Evolutionary conservation across 2,797 vertebrate species (phyloP).

Genomic region (Amazonetta brasiliensis): DNA sequence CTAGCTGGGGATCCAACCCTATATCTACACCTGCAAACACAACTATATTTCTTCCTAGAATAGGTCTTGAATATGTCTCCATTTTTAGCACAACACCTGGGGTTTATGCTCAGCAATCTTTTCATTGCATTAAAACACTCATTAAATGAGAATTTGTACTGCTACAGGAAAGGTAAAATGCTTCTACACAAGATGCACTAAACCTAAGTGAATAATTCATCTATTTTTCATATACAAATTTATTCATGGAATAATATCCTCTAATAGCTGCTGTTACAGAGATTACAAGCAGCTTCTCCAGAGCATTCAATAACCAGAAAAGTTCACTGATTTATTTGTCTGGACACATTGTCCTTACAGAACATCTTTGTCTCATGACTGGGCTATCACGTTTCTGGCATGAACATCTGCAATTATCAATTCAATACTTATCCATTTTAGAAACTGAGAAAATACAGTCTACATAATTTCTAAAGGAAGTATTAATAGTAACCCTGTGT

Average conservation of each 20-base stretch:
- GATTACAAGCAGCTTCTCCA: neutral
- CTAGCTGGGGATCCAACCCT: neutral
- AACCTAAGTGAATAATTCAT: conserved; percentile 54
- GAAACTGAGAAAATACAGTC: neutral
- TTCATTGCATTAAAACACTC: conserved; percentile 20
- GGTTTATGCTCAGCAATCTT: conserved; percentile 8
- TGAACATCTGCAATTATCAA: neutral
- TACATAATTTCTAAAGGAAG: neutral
- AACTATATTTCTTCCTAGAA: conserved; percentile 17
- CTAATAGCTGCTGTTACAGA: conserved; percentile 22
- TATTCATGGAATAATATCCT: conserved; percentile 26
- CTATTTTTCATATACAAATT: conserved; percentile 45
- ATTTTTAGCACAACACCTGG: conserved; percentile 46
- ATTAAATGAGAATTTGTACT: conserved; percentile 32
- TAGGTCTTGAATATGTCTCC: neutral
- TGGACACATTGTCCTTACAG: neutral
- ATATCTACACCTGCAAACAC: conserved; percentile 1
- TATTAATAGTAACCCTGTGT: neutral
- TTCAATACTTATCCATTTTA: neutral
- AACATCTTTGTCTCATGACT: neutral
- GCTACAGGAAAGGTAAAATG: neutral
- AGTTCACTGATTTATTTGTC: neutral
- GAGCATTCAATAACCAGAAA: conserved; percentile 9
- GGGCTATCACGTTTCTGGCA: neutral
- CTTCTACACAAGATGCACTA: neutral